Evolutionary conservation across 2,113 vertebrate species (phyloP).

Genomic region (Eubucco bourcierii): DNA sequence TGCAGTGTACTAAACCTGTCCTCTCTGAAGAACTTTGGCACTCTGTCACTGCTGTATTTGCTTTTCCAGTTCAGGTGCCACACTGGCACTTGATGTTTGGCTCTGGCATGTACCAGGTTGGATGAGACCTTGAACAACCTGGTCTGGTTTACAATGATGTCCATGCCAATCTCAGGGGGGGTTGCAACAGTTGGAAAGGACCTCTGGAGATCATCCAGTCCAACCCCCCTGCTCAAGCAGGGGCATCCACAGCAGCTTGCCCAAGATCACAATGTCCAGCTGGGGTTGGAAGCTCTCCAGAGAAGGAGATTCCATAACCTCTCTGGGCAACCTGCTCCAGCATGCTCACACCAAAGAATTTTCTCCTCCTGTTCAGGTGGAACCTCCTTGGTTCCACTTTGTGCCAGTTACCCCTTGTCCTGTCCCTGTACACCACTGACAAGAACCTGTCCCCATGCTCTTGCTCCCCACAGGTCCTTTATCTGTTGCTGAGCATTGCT

Average conservation of each 20-base stretch:
- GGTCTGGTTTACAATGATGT: no score
- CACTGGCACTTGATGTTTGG: neutral
- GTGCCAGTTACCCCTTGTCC: no score
- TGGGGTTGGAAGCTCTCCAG: neutral
- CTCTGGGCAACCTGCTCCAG: neutral
- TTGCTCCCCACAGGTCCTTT: no score
- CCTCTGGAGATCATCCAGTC: neutral
- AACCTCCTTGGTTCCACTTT: no score
- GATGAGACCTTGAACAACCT: no score
- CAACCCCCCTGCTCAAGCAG: neutral
- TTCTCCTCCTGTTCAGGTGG: neutral
- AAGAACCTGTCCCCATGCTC: no score
- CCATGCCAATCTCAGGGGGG: no score
- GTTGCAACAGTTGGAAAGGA: neutral
- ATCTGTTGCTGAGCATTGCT: no score
- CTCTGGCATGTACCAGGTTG: neutral
- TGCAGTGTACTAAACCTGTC: neutral
- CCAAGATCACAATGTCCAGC: neutral
- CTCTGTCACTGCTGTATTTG: neutral
- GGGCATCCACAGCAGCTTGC: neutral
- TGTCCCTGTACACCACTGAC: no score
- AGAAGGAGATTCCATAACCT: neutral
- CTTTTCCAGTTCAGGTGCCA: neutral
- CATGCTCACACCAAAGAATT: neutral
- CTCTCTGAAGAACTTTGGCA: neutral